Percentiles rank a stretch among this genome's conserved stretches.
Conservation (phyloP, 2,113 vertebrate species). For the Glaucidium brasilianum region DNA sequence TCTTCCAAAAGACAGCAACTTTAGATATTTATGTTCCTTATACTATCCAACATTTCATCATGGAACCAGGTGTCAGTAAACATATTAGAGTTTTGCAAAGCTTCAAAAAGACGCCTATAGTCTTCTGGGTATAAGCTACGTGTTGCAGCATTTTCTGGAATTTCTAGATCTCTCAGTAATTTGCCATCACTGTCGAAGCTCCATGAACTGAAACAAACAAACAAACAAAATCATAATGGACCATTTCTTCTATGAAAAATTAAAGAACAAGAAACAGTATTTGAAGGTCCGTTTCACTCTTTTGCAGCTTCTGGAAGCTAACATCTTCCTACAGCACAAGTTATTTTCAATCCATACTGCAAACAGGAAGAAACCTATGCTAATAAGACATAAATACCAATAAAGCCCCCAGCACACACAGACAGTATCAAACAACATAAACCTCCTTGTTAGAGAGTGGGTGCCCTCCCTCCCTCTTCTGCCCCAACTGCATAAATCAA, state of each 20-base stretch:
- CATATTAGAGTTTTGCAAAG: constrained; percentile 79
- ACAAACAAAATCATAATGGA: neutral
- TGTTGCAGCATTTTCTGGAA: constrained; percentile 65
- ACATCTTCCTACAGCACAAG: neutral
- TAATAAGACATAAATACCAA: neutral
- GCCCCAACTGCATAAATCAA: neutral
- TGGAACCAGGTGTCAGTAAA: constrained; percentile 84
- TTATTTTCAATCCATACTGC: neutral
- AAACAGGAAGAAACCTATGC: neutral
- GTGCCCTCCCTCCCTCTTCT: neutral
- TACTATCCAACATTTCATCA: constrained; percentile 75
- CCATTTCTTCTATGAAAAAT: neutral
- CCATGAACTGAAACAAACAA: constrained; percentile 81
- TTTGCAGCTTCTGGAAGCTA: neutral
- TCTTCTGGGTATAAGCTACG: constrained; percentile 79
- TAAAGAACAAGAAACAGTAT: neutral
- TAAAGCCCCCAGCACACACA: neutral
- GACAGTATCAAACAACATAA: neutral
- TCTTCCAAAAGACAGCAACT: neutral
- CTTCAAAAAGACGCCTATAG: constrained; percentile 83
- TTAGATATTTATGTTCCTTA: neutral
- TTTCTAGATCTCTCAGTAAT: constrained; percentile 71
- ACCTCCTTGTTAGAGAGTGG: neutral
- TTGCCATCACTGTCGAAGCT: constrained; percentile 69
- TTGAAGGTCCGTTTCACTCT: neutral